Base-by-base conservation (phyloP, 2,888 invertebrate species). In the Argynnis bischoffii region DNA sequence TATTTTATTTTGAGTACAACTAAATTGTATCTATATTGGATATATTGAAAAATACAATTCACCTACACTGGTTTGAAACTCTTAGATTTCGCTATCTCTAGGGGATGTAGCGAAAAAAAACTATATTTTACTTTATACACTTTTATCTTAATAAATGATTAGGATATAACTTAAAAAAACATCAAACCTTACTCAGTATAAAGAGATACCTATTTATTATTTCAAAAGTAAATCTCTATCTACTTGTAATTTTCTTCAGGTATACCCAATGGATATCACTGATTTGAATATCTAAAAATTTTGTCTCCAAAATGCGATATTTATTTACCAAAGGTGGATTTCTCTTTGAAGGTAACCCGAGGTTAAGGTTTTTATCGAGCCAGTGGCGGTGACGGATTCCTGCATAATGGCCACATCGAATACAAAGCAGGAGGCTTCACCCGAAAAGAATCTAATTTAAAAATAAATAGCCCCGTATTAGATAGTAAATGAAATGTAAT, bases 381-480 rank as follows among this genome's bases (percentile, higher is more conserved):
- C 69, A 67, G 70, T 73, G 72, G 71, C 73, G 74, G 75, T 77
- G 79, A 79, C 77, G 76, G 74, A 79, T 78, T 79, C 76, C 66
- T 68, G 72, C 72, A 73, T 81, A 81, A 84, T 81, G 73, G 76
- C 75, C 74, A 71, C 72, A 74, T 77, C 70, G 79, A 80, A 79
- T 79, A 81, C 78, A 80, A 81, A 81, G 80, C 74, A 78, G 76
- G 68, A 75, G 78, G 76, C 68, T 73, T 76, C 77, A 80, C 72
- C 78, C 79, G 78, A 78, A 81, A 79, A 74, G 74, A 83, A 87
- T 86, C 83, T 80, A 86, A 87, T 86, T 86, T 86, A 78, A 80
- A 83, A 81, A 76, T 75, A 78, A 80, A 80, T 77, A 69, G 72
- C 76, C 71, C 51, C 56, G 59, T 54, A 65, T 67, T 56, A 72